These are phyloP conservation scores for Sternarchorhynchus goeldii DNA, from an alignment of 2,797 vertebrate species.

Conservation along the genomic window DNA sequence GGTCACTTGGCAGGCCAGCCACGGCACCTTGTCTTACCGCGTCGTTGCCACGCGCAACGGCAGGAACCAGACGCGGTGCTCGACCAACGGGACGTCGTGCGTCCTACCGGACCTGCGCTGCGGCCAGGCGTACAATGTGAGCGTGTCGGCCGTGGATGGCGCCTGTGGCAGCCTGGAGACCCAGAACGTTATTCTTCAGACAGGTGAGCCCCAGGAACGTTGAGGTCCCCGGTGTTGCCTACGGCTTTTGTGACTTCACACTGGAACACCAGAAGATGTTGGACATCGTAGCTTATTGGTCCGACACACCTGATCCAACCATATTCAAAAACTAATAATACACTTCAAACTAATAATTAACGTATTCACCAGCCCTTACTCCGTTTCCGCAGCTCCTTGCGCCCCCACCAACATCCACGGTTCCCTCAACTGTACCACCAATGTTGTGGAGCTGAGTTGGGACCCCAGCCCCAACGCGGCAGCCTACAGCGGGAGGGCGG, in stretches of 20 bases:
- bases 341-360: neutral
- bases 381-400: slow-evolving; percentile 70
- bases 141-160: slow-evolving; percentile 62
- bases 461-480: slow-evolving; percentile 65
- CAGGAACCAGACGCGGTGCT: slow-evolving; percentile 51
- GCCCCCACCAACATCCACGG: slow-evolving; percentile 64
- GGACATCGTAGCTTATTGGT: no score
- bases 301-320: neutral
- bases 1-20: slow-evolving; percentile 70
- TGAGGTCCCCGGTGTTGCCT: no score
- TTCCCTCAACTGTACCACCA: slow-evolving; percentile 63
- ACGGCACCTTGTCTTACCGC: slow-evolving; percentile 64
- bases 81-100: slow-evolving; percentile 68
- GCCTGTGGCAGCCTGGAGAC: slow-evolving; percentile 69
- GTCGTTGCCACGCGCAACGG: slow-evolving; percentile 52
- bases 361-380: neutral
- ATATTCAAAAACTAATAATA: neutral
- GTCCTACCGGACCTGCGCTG: slow-evolving; percentile 66
- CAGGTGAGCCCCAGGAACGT: slow-evolving; percentile 61
- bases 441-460: slow-evolving; percentile 68
- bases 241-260: no score
- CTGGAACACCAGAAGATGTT: no score
- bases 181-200: slow-evolving; percentile 47
- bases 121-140: slow-evolving; percentile 70
- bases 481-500: slow-evolving; percentile 69